Evolutionary conservation across 2,888 invertebrate genomes (phyloP).

Genomic region (Campaea margaritaria): DNA sequence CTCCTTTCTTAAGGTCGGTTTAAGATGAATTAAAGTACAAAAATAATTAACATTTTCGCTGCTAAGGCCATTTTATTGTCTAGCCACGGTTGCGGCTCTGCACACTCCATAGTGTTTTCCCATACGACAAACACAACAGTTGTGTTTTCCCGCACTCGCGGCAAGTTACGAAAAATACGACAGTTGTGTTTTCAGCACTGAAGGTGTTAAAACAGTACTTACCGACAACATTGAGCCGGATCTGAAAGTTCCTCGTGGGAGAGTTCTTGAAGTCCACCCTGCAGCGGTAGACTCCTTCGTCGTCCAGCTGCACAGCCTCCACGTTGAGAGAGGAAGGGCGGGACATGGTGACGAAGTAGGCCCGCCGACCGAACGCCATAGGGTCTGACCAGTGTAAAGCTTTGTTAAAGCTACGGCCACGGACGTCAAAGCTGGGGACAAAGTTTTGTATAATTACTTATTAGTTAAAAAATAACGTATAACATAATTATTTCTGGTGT

Average conservation of each 20-base stretch:
- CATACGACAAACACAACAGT: no score
- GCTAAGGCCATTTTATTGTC: no score
- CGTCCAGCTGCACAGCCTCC: conserved; percentile 92
- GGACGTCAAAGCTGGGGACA: conserved; percentile 91
- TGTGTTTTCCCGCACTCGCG: no score
- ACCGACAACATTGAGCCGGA: conserved; percentile 95
- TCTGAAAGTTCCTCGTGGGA: conserved; percentile 94
- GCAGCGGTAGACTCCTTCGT: conserved; percentile 94
- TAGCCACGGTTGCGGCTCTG: no score
- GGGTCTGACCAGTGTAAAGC: conserved; percentile 94
- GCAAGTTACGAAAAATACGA: no score
- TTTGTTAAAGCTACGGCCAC: conserved; percentile 92
- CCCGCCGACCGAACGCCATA: conserved; percentile 92
- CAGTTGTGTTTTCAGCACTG: no score
- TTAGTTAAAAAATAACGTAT: not conserved
- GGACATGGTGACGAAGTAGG: conserved; percentile 92
- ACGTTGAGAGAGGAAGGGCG: conserved; percentile 92
- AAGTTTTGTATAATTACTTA: conserved; percentile 8
- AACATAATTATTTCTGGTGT: no score
- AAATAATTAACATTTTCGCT: no score
- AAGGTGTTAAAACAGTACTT: conserved; percentile 69
- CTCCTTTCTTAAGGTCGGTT: no score
- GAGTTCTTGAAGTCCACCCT: conserved; percentile 95
- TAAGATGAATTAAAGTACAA: no score
- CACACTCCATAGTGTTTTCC: no score